Base-by-base conservation (phyloP, 2,888 invertebrate species). In the Odontomyia ornata region DNA sequence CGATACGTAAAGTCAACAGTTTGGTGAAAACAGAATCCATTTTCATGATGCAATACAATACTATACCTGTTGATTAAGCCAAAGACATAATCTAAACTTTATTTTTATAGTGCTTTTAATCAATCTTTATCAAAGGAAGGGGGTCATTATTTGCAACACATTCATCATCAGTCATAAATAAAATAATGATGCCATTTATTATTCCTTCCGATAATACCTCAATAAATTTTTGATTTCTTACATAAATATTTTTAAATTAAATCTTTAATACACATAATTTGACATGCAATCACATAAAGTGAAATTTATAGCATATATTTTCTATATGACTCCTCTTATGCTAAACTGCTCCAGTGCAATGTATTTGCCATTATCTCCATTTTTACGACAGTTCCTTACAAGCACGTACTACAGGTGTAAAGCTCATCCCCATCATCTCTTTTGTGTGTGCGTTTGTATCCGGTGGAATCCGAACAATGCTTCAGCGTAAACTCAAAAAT, bases 361-460 rank as follows among this genome's bases (percentile, higher is more conserved):
- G 18, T 30, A 30, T 21, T 25, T 30, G 64, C 64, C 64, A 64
- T 64, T 30, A 64, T 64, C 64, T 28, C 30, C 36, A 7, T 27
- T 64, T 64, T 64, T 64, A 64, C 64, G 64, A 30, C 64, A 27
- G 30, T 18, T 15, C 64, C n/a, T 64, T 28, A 28, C 30, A 28
- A 30, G 64, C 64, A 64, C 64, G 64, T 64, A 64, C 64, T 27
- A 9, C 64, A 64, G 64, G 64, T 64, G 64, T 64, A 64, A 64
- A 64, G 23, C 64, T 21, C 18, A 25, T 28, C 23, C 64, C 30
- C 64, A 4, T 52, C 18, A n/a, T 15, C 52, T 15, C 13, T 52
- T 52, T 4, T 15, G 15, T 18, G n/a, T n/a, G n/a, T 18, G 52
- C 4, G 15, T 15, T 52, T 18, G 52, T 9, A 52, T 52, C 52